Evolutionary conservation across 2,113 vertebrate genomes (phyloP).

Genomic region (Glareola pratincola): DNA sequence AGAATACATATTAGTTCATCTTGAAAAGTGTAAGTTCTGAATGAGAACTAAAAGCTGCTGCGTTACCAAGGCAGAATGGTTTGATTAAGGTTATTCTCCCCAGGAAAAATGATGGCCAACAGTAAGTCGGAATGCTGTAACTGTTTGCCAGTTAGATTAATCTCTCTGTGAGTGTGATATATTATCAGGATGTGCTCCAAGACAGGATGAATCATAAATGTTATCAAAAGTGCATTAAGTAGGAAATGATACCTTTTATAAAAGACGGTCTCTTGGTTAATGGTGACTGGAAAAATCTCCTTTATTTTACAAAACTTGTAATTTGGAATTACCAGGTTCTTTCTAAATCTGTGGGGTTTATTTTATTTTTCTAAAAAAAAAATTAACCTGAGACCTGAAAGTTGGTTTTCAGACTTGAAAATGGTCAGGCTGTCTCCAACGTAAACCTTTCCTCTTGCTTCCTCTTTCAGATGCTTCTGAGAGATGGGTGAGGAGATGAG

Average conservation of each 20-base stretch:
- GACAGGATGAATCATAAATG: slow-evolving; percentile 38
- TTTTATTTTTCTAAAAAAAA: not conserved
- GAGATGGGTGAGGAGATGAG: not conserved
- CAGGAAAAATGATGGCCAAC: not conserved
- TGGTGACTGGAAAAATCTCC: not conserved
- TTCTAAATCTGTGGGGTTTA: not conserved
- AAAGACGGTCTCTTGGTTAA: not conserved
- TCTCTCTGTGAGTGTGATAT: not conserved
- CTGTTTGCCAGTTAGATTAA: slow-evolving; percentile 12
- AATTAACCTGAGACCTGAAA: not conserved
- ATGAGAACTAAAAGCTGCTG: not conserved
- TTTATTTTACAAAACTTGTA: not conserved
- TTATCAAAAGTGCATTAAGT: not conserved
- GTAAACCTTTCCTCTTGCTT: not conserved
- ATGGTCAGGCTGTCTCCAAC: not conserved
- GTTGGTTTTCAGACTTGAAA: not conserved
- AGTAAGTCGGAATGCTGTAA: not conserved
- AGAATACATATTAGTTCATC: not conserved
- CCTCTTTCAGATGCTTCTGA: not conserved
- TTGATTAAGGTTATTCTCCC: slow-evolving; percentile 8
- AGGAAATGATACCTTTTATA: not conserved
- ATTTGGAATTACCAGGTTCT: not conserved
- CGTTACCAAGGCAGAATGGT: not conserved
- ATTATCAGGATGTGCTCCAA: not conserved
- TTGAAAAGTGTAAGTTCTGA: not conserved